A percentile compares a stretch with the other conserved stretches of the same genome.
Evolutionary conservation across 2,888 invertebrate genomes (phyloP).

Genomic region (Drosophila meridionalis): DNA sequence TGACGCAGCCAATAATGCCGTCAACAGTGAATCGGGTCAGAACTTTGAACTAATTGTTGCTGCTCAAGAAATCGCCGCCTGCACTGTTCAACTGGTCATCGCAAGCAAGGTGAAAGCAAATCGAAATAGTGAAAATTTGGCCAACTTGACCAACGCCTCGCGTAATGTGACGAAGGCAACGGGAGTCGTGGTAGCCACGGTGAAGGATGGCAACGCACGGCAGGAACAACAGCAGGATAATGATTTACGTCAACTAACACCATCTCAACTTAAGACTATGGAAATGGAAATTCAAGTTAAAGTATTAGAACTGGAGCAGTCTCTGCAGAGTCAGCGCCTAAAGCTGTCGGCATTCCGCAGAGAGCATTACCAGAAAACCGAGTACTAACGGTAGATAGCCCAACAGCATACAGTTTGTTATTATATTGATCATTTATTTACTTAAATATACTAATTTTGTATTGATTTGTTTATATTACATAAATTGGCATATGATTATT

Average conservation of each 20-base stretch:
- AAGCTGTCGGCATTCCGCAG: slow-evolving; percentile 94
- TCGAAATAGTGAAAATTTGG: slow-evolving; percentile 91
- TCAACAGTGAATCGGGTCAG: slow-evolving; percentile 93
- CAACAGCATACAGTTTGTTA: slow-evolving; percentile 22
- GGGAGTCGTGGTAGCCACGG: slow-evolving; percentile 96
- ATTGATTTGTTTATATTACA: slow-evolving; percentile 31
- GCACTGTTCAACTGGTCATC: slow-evolving; percentile 98
- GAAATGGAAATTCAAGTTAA: slow-evolving; percentile 99
- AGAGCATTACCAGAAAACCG: slow-evolving; percentile 91
- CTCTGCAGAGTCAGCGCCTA: slow-evolving; percentile 94
- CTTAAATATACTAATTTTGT: slow-evolving; percentile 33
- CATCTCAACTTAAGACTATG: slow-evolving; percentile 97
- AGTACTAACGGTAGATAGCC: slow-evolving; percentile 61
- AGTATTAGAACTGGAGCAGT: slow-evolving; percentile 96
- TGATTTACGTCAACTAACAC: slow-evolving; percentile 94
- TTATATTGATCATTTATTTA: slow-evolving; percentile 26
- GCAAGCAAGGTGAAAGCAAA: slow-evolving; percentile 98
- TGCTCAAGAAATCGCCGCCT: slow-evolving; percentile 98
- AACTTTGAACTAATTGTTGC: slow-evolving; percentile 92
- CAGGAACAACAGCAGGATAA: slow-evolving; percentile 95
- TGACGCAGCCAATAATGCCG: slow-evolving; percentile 96
- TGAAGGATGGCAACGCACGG: slow-evolving; percentile 94
- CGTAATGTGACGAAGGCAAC: slow-evolving; percentile 95
- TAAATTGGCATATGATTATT: slow-evolving; percentile 1
- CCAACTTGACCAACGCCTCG: slow-evolving; percentile 93